phyloP scores from a whole-genome alignment of 2,888 invertebrate species.

The Antitype chi region DNA sequence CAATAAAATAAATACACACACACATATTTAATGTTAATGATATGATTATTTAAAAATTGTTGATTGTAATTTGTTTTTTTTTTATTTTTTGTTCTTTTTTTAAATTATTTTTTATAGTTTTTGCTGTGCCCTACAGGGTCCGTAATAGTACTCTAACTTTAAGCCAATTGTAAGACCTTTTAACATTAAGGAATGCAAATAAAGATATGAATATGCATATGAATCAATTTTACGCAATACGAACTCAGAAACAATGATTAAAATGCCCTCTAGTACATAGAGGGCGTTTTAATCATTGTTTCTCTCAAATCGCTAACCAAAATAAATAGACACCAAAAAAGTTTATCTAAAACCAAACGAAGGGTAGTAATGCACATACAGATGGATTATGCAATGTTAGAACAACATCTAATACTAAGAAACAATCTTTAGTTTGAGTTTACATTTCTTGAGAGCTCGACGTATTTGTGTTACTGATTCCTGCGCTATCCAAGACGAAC shows the following conservation, averaged over 20 bases:
- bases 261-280: background rate
- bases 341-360: slow-evolving; percentile 34
- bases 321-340: slow-evolving; percentile 23
- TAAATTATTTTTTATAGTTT: too few species aligned
- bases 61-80: too few species aligned
- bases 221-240: background rate
- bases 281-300: too few species aligned
- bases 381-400: slow-evolving; percentile 50
- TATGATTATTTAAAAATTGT: too few species aligned
- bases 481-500: slow-evolving; percentile 28
- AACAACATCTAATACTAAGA: slow-evolving; percentile 47
- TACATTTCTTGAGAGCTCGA: slow-evolving; percentile 50
- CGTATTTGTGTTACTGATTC: slow-evolving; percentile 57
- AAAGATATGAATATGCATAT: too few species aligned
- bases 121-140: too few species aligned
- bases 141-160: too few species aligned
- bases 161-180: too few species aligned
- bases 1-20: too few species aligned
- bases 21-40: too few species aligned
- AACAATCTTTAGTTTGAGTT: slow-evolving; percentile 45
- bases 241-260: background rate
- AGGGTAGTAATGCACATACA: slow-evolving; percentile 44
- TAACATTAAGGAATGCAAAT: too few species aligned
- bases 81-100: too few species aligned
- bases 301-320: slow-evolving; percentile 4